These are phyloP conservation scores for Parambassis ranga DNA, from an alignment of 2,797 vertebrate species.

Conservation along the genomic window DNA sequence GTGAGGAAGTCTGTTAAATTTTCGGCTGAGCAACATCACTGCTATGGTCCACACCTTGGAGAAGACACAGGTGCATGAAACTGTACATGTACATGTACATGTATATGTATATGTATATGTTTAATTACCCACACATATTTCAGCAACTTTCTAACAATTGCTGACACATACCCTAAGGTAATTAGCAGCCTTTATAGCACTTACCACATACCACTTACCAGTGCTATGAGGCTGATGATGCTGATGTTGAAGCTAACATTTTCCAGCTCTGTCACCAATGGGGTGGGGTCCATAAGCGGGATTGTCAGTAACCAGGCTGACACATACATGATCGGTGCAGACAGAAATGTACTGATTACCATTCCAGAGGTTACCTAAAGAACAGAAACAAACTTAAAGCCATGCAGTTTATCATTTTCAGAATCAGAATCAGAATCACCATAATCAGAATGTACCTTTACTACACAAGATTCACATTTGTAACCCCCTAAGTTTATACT, in stretches of 20 bases:
- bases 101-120: accelerated
- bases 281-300: constrained; percentile 92
- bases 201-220: constrained; percentile 90
- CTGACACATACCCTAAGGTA: no score
- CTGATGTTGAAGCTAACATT: constrained; percentile 97
- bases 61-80: constrained; percentile 13
- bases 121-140: background rate
- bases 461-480: no score
- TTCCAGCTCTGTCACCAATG: constrained; percentile 87
- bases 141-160: background rate
- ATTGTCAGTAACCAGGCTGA: constrained; percentile 96
- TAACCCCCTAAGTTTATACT: no score
- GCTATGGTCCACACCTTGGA: constrained; percentile 89
- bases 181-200: no score
- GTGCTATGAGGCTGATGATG: constrained; percentile 88
- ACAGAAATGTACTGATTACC: constrained; percentile 96
- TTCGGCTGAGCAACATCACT: constrained; percentile 92
- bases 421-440: no score
- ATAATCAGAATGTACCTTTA: no score
- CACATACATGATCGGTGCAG: constrained; percentile 97
- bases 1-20: constrained; percentile 92
- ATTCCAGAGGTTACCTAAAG: constrained; percentile 93
- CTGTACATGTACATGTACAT: no score
- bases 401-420: no score
- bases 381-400: background rate